Base-by-base conservation (phyloP, 2,797 vertebrate species). In the Malacoctenus gilli region DNA sequence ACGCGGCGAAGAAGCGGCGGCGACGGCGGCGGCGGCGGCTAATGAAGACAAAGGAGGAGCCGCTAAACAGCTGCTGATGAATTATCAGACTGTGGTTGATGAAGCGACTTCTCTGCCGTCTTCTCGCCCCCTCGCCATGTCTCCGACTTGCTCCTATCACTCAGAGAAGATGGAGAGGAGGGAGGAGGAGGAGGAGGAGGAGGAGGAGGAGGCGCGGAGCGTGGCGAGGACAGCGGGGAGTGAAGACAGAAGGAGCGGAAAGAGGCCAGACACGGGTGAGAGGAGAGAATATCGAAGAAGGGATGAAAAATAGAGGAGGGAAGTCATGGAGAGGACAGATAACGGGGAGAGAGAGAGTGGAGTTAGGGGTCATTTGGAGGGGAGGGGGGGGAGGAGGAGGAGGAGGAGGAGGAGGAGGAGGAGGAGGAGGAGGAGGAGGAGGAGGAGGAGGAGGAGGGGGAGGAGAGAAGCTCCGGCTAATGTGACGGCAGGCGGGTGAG, bases 31-130 rank as follows among this genome's bases (percentile, higher is more conserved):
- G 69, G 69, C 36, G 10, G 35, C 46, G 5, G 56, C 72, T 84
- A 87, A 89, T 89, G 87, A 87, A 88, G 86, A 88, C 74, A 77
- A 85, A 88, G 83, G 60, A 69, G 73, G 40, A n/a, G 66, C 70
- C 10, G 1, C 68, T 77, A 68, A 87, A 76, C 77, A 85, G 85
- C 85, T 80, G 81, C 78, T 80, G 82, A 89, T 85, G 80, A 86
- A 82, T 84, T 77, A 83, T 85, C 74, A 80, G 84, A 85, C 76
- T 73, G 74, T 72, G 75, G 68, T 71, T 86, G 83, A 82, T 78
- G 72, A 72, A 75, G 68, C 56, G 74, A 78, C 69, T 77, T 70
- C 68, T 59, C 52, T 8, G 57, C 68, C 47, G 38, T 71, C 57
- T 68, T 32, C 47, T 59, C 37, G 78, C 51, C n/a, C 44, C 48